These are phyloP conservation scores for Zosterops hypoxanthus DNA, from an alignment of 2,113 vertebrate genomes.

Conservation along the genomic window DNA sequence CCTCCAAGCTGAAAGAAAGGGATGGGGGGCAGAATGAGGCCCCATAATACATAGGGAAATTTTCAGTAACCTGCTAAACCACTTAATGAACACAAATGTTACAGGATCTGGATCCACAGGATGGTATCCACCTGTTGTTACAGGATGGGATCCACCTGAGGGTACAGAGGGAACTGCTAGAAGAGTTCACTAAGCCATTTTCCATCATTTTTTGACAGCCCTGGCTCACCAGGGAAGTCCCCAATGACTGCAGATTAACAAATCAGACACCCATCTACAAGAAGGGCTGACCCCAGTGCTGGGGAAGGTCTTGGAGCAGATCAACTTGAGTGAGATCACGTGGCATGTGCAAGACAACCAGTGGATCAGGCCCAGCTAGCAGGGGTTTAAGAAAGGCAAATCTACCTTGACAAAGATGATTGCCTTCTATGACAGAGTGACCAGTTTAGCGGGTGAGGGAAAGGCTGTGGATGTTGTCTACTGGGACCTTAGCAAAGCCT, in stretches of 20 bases:
- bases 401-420: neutral
- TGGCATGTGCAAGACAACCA: fast-evolving
- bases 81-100: neutral
- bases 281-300: neutral
- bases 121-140: no score
- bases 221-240: neutral
- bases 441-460: neutral
- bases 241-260: neutral
- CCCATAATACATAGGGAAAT: neutral
- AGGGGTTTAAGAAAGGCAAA: neutral
- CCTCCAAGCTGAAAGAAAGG: neutral
- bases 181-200: neutral
- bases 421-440: neutral
- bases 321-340: no score
- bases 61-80: neutral
- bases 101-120: neutral
- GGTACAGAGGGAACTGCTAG: neutral
- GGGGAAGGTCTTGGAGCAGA: neutral
- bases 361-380: neutral
- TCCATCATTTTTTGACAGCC: neutral
- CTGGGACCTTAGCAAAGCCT: neutral
- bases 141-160: neutral
- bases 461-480: neutral
- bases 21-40: neutral
- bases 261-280: neutral